Conservation (phyloP, 2,797 vertebrate species). For the Gymnodraco acuticeps region DNA sequence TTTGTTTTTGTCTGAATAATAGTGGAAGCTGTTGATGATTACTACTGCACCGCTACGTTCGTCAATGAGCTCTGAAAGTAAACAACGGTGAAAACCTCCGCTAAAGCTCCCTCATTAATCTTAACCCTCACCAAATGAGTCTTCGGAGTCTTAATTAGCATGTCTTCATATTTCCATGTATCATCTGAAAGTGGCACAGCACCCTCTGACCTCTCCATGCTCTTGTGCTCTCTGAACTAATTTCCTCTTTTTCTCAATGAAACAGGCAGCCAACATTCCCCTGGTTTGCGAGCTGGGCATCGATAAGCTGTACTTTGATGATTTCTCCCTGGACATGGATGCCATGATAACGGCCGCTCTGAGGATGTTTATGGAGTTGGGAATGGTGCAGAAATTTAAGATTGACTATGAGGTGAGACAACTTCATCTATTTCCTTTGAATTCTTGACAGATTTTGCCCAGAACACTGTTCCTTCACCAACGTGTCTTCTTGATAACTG, state of each 20-base stretch:
- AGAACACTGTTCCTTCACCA: conserved; percentile 9
- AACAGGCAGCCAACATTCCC: conserved; percentile 96
- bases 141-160: conserved; percentile 74
- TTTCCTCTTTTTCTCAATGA: conserved; percentile 26
- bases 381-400: conserved; percentile 99
- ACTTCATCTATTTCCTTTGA: conserved; percentile 15
- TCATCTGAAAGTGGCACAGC: conserved; percentile 57
- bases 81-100: conserved; percentile 62
- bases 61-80: conserved; percentile 67
- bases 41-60: conserved; percentile 55
- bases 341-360: conserved; percentile 98
- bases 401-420: conserved; percentile 97
- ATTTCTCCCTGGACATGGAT: conserved; percentile 97
- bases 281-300: conserved; percentile 97
- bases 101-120: conserved; percentile 75
- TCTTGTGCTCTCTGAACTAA: conserved; percentile 43
- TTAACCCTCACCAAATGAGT: conserved; percentile 69
- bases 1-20: conserved; percentile 53
- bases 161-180: conserved; percentile 63
- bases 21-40: conserved; percentile 42
- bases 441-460: conserved; percentile 17
- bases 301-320: conserved; percentile 95
- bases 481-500: conserved; percentile 10
- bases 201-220: conserved; percentile 61
- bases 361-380: conserved; percentile 99